Percentiles rank a stretch among this genome's conserved stretches.
phyloP scores from a whole-genome alignment of 92 coral and sea anemone genomes.

The Palythoa heliodiscus region DNA sequence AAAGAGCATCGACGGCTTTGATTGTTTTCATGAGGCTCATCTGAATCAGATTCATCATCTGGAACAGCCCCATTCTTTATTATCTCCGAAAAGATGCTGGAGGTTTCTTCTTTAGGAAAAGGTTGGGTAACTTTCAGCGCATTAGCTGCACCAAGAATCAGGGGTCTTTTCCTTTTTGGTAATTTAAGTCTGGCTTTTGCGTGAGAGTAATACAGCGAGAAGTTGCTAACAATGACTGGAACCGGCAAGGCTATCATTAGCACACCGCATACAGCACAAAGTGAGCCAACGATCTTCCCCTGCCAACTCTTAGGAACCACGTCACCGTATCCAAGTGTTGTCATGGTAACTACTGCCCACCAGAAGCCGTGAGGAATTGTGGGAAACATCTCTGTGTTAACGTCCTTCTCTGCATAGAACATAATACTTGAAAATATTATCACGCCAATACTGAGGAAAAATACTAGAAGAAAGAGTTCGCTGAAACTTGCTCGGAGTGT shows the following conservation, averaged over 20 bases:
- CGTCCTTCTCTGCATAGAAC: constrained; percentile 93
- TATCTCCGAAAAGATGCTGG: constrained; percentile 59
- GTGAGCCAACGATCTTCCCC: constrained; percentile 93
- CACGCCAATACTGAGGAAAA: constrained; percentile 96
- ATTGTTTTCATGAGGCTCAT: constrained; percentile 7
- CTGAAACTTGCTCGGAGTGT: constrained; percentile 92
- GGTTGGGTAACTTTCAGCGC: constrained; percentile 92
- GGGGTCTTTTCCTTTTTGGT: constrained; percentile 83
- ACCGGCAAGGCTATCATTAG: constrained; percentile 94
- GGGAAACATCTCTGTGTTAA: constrained; percentile 58
- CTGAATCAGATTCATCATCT: constrained; percentile 44
- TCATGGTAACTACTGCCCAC: constrained; percentile 99
- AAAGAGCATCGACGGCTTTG: constrained; percentile 28
- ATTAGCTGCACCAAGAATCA: constrained; percentile 94
- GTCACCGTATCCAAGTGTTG: constrained; percentile 98
- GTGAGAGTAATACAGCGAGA: constrained; percentile 96
- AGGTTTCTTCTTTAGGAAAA: constrained; percentile 70
- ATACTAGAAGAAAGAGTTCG: constrained; percentile 87
- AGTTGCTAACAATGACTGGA: constrained; percentile 97
- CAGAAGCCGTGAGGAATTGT: constrained; percentile 96
- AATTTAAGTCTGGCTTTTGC: constrained; percentile 93
- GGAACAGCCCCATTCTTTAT: constrained; percentile 45
- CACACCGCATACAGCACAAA: constrained; percentile 95
- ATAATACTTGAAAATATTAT: constrained; percentile 91
- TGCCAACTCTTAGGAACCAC: constrained; percentile 78